Evolutionary conservation across 2,113 vertebrate genomes (phyloP).

Genomic region (Urocolius indicus): DNA sequence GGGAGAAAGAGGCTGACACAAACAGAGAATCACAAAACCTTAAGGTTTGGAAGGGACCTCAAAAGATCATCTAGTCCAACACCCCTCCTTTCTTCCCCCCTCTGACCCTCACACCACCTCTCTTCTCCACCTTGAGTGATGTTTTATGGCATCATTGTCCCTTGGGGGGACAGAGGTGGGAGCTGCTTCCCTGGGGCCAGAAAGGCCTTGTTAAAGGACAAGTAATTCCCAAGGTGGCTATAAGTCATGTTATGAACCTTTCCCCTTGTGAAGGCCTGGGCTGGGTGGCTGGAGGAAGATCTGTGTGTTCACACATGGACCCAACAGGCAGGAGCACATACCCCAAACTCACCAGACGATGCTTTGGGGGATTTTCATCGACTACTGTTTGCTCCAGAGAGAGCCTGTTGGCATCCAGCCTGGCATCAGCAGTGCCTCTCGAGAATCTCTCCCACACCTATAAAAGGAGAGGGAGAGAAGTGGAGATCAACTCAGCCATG

Average conservation of each 20-base stretch:
- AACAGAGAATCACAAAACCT: no score
- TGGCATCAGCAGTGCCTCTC: rapidly evolving
- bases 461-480: neutral
- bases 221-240: neutral
- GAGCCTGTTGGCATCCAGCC: neutral
- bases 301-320: neutral
- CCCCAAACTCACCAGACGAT: neutral
- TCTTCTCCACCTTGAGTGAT: neutral
- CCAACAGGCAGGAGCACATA: rapidly evolving
- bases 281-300: neutral
- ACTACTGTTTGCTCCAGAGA: neutral
- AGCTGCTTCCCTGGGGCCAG: neutral
- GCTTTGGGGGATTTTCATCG: neutral
- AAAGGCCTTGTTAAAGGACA: neutral
- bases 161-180: rapidly evolving
- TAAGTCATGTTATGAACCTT: rapidly evolving
- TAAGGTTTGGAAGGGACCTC: no score
- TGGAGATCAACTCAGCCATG: neutral
- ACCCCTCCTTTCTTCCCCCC: neutral
- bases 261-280: neutral
- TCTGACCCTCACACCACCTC: rapidly evolving
- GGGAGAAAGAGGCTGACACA: neutral
- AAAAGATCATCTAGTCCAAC: neutral
- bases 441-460: neutral
- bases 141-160: neutral